phyloP scores from a whole-genome alignment of 2,797 vertebrate genomes.

The Enteromius radiatus region DNA sequence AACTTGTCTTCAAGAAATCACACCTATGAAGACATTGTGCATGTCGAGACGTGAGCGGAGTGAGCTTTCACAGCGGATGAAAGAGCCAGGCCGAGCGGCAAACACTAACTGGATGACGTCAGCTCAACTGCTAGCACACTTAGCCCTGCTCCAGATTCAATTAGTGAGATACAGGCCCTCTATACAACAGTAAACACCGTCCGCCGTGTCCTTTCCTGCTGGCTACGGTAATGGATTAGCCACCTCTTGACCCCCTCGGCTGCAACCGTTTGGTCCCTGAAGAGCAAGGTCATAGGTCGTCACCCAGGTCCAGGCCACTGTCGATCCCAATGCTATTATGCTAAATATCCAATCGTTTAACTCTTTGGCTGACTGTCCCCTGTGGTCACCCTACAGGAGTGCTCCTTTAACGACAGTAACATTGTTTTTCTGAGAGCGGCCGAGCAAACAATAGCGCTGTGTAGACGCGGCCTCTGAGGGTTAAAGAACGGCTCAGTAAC shows the following conservation, averaged over 20 bases:
- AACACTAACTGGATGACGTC: constrained; percentile 8
- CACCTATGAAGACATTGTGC: not conserved
- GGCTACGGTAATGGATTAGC: constrained; percentile 39
- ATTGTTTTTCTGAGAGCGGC: constrained; percentile 1
- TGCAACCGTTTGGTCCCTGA: constrained; percentile 16
- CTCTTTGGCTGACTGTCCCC: constrained; percentile 21
- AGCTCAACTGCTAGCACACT: constrained; percentile 8
- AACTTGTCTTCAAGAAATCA: not conserved
- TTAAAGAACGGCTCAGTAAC: not conserved
- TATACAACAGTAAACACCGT: constrained; percentile 27
- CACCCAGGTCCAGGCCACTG: not conserved
- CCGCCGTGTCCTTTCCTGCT: constrained; percentile 40
- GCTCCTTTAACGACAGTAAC: not conserved
- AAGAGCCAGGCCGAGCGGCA: not conserved
- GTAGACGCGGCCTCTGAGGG: not conserved
- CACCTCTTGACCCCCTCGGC: constrained; percentile 46
- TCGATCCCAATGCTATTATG: constrained; percentile 36
- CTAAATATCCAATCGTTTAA: constrained; percentile 49
- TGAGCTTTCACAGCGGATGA: constrained; percentile 2
- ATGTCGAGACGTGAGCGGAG: not conserved
- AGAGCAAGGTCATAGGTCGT: constrained; percentile 28
- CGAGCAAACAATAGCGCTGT: constrained; percentile 16
- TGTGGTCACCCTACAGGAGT: constrained; percentile 2
- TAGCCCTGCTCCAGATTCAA: constrained; percentile 10
- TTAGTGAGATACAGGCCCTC: constrained; percentile 1